Evolutionary conservation across 1,140 invertebrate species (phyloP), one percentile per base, ranked within the genome.

Genomic region (Dolichoris vasculosae): DNA sequence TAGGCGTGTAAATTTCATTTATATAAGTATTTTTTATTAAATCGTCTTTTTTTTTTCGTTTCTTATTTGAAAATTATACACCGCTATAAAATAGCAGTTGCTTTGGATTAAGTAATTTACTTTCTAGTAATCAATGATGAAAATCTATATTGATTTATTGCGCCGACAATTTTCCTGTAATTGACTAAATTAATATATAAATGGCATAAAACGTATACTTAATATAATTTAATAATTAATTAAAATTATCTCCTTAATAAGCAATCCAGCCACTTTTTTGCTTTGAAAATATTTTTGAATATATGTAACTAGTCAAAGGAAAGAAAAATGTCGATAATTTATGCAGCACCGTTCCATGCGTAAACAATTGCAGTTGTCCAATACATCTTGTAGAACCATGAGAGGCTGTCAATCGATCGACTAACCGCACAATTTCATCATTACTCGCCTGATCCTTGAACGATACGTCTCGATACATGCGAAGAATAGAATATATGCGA

Each of bases 351-450:
- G 8, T 30, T 80, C 40, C 8, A 43, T 67, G 59, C 78, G 83
- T 87, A 87, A 88, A 90, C 69, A 88, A 78, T 89, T 87, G 84
- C 86, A 87, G 89, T 89, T 89, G 88, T 91, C 89, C 87, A 88
- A 87, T 79, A 83, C 87, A 67, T 86, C 86, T 87, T 79, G 35
- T 73, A 40, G 81, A 20, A 59, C 32, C 69, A 55, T 15, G 15
- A 67, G 23, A 80, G 40, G 3, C 64, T 48, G 79, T 80, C 79
- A 51, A 82, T 73, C 35, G 81, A 59, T 40, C 81, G 81, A 40
- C 23, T 30, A 48, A 63, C 40, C 43, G 17, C 55, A 35, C 48
- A 38, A 64, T 84, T 84, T 77, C 82, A 26, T 78, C 82, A 84
- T 63, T 40, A 15, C 35, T 26, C 48, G 67, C 4, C 35, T 26